Evolutionary conservation across 2,888 invertebrate genomes (phyloP).

Genomic region (Ephialtes manifestator): DNA sequence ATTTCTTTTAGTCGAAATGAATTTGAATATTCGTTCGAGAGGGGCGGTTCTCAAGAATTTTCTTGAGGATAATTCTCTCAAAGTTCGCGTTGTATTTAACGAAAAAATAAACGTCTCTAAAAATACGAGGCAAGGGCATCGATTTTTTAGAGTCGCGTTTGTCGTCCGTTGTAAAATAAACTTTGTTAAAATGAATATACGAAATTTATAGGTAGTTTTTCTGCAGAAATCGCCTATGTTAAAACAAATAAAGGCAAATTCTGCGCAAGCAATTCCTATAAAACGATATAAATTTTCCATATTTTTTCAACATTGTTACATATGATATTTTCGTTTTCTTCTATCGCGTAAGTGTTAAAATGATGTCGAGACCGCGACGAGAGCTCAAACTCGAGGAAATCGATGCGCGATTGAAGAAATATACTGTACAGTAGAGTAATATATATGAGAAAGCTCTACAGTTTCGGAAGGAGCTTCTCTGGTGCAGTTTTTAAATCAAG

Average conservation of each 20-base stretch:
- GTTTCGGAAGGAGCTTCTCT: background rate
- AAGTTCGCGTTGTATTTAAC: background rate
- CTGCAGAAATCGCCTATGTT: too few relatives aligned
- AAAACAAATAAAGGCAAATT: too few relatives aligned
- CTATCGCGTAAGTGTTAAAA: background rate
- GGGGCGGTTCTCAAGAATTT: conserved; percentile 29
- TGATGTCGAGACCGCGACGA: background rate
- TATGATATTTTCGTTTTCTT: background rate
- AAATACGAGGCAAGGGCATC: conserved; percentile 17
- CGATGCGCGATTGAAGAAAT: conserved; percentile 15
- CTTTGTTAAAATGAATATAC: too few relatives aligned
- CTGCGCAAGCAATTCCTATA: too few relatives aligned
- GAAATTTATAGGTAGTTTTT: too few relatives aligned
- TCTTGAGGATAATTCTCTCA: conserved; percentile 35
- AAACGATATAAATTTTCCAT: too few relatives aligned
- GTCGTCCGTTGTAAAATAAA: background rate
- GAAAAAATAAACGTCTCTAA: background rate
- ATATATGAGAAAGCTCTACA: background rate
- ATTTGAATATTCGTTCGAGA: conserved; percentile 33
- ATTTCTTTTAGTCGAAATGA: background rate
- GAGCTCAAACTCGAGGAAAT: conserved; percentile 12
- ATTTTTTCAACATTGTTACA: too few relatives aligned
- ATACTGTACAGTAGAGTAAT: conserved; percentile 8
- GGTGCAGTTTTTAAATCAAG: background rate
- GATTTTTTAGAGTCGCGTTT: conserved; percentile 29